A percentile compares a stretch with the other conserved stretches of the same genome.
Conservation (phyloP, 2,113 vertebrate species). For the Labeo rohita region DNA sequence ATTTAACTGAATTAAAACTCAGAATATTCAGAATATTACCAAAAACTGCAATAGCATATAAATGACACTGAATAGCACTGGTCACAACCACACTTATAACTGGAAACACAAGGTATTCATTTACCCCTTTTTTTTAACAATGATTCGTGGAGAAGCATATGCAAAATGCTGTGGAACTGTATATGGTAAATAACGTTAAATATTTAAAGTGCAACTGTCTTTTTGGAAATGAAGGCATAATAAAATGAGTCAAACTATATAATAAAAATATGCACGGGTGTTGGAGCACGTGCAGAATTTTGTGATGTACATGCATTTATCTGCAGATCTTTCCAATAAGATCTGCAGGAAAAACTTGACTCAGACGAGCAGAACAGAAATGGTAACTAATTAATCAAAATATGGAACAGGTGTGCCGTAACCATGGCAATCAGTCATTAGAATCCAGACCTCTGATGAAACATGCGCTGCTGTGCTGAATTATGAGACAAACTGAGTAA, state of each 20-base stretch:
- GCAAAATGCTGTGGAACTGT: not conserved
- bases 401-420: conserved; percentile 24
- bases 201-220: not conserved
- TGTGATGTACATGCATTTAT: not conserved
- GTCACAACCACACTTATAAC: not conserved
- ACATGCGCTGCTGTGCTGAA: not conserved
- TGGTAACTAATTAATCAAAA: conserved; percentile 57
- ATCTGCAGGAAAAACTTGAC: not conserved
- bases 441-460: not conserved
- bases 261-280: not conserved
- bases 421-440: conserved; percentile 27
- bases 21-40: no score
- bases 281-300: not conserved
- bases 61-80: not conserved
- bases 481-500: not conserved
- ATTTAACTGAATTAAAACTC: no score
- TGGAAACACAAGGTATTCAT: not conserved
- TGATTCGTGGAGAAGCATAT: not conserved
- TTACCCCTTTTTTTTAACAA: not conserved
- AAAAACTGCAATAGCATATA: not conserved
- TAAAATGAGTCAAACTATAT: not conserved
- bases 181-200: not conserved
- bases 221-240: not conserved
- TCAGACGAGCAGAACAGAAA: conserved; percentile 45
- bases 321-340: not conserved